Evolutionary conservation across 2,113 vertebrate species (phyloP), one percentile per base, ranked within the genome.

Genomic region (Arenaria interpres): DNA sequence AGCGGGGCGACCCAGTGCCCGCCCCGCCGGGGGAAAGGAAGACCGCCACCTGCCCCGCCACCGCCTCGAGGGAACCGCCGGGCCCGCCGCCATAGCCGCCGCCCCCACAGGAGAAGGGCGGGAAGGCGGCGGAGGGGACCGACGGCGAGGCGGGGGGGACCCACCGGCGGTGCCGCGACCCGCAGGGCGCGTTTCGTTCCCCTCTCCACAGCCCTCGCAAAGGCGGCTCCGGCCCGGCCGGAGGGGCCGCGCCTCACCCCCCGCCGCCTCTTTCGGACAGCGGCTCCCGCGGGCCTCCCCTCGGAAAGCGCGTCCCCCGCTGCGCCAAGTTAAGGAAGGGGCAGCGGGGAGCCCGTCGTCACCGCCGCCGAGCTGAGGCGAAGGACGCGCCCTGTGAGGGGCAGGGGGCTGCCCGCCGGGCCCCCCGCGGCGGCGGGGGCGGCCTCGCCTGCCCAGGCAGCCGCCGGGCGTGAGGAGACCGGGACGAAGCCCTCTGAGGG

Each of bases 311-410:
- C 12, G 37, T 1, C 25, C 8, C 4, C 18, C 7, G 9, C 45
- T 28, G 15, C 53, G 8, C 14, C 27, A 17, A 5, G 62, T 3
- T 43, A 13, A 57, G 46, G 59, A 51, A 32, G 22, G 17, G 6
- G 8, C 28, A 8, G 39, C 16, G 19, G 5, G 22, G 35, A 37
- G 19, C 0, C 33, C n/a, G 2, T 5, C 30, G 69, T 21, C 43
- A 46, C 30, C 19, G 8, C 33, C 20, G 10, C 32, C 19, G 17
- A 56, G 46, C 33, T 11, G 72, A 28, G 63, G 33, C 6, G 12
- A 32, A 5, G 39, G 64, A 33, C 2, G 24, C 3, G 25, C 6
- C 6, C 46, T 4, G 0, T 0, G 43, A 10, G 46, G 24, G 8
- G 2, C 25, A 1, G 28, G 7, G 27, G 27, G 19, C 30, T 35